phyloP scores from a whole-genome alignment of 2,797 vertebrate species.

The Astyanax mexicanus region DNA sequence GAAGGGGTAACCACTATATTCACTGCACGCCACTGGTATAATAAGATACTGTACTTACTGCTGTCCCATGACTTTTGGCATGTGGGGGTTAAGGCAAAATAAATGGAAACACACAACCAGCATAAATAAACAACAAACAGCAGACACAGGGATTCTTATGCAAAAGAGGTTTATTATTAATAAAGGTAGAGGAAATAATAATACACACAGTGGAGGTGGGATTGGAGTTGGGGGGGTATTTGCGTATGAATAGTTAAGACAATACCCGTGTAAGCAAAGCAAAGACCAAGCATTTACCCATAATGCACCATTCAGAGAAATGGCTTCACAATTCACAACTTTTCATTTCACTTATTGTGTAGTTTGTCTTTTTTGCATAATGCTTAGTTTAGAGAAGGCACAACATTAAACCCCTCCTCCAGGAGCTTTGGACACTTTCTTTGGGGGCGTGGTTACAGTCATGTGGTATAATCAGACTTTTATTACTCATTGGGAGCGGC shows the following conservation, averaged over 20 bases:
- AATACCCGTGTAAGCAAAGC: conserved; percentile 5
- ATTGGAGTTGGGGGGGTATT: too few relatives aligned
- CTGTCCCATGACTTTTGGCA: too few relatives aligned
- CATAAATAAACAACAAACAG: neutral
- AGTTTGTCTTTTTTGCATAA: neutral
- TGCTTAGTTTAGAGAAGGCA: neutral
- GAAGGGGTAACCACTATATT: too few relatives aligned
- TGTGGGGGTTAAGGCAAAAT: too few relatives aligned
- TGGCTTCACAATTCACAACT: neutral
- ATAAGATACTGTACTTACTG: too few relatives aligned
- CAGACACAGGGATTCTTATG: conserved; percentile 8
- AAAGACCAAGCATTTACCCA: neutral
- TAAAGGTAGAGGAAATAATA: conserved; percentile 40
- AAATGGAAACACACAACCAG: conserved; percentile 5
- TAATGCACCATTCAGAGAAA: neutral
- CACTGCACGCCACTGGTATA: too few relatives aligned
- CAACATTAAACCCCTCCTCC: neutral
- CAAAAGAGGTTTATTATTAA: conserved; percentile 55
- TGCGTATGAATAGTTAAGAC: conserved; percentile 20
- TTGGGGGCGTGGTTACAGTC: neutral
- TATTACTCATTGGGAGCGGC: neutral
- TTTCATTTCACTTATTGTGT: neutral
- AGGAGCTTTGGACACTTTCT: neutral
- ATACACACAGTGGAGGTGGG: conserved; percentile 30
- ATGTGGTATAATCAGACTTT: neutral